These are phyloP conservation scores for Silurus aristotelis DNA, from an alignment of 2,797 vertebrate species.

Conservation along the genomic window DNA sequence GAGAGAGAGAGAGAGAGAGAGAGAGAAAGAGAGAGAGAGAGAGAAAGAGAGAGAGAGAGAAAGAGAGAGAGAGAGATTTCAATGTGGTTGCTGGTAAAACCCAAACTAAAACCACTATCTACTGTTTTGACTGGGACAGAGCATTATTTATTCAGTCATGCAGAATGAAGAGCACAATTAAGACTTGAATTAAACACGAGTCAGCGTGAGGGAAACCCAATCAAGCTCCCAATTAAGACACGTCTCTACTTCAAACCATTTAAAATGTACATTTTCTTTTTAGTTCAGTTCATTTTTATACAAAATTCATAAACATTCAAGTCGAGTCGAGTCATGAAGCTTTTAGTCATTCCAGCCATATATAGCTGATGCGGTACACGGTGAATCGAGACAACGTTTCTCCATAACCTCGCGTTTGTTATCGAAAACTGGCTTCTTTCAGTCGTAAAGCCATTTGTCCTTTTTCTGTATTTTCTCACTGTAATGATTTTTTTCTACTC, in stretches of 20 bases:
- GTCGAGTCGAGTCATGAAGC: too few relatives aligned
- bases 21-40: slow-evolving; percentile 8
- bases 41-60: not conserved
- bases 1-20: not conserved
- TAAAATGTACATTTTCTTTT: not conserved
- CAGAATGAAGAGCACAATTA: slow-evolving; percentile 24
- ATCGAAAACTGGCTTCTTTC: too few relatives aligned
- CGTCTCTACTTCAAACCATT: not conserved
- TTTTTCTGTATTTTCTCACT: too few relatives aligned
- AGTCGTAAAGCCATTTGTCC: too few relatives aligned
- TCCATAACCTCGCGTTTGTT: too few relatives aligned
- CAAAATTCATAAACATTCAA: too few relatives aligned
- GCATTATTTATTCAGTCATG: slow-evolving; percentile 41
- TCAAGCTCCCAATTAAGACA: not conserved
- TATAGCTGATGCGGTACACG: too few relatives aligned
- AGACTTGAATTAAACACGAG: not conserved
- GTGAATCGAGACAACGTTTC: too few relatives aligned
- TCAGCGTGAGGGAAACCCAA: slow-evolving; percentile 13
- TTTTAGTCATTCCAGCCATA: too few relatives aligned
- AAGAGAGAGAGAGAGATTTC: slow-evolving; percentile 27
- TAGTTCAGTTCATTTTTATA: not conserved
- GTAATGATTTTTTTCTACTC: not conserved
- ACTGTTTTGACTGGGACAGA: slow-evolving; percentile 37
- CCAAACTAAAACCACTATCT: slow-evolving; percentile 40
- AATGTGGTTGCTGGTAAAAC: slow-evolving; percentile 46